phyloP scores from a whole-genome alignment of 1,140 invertebrate species.

The Melitaea cinxia region DNA sequence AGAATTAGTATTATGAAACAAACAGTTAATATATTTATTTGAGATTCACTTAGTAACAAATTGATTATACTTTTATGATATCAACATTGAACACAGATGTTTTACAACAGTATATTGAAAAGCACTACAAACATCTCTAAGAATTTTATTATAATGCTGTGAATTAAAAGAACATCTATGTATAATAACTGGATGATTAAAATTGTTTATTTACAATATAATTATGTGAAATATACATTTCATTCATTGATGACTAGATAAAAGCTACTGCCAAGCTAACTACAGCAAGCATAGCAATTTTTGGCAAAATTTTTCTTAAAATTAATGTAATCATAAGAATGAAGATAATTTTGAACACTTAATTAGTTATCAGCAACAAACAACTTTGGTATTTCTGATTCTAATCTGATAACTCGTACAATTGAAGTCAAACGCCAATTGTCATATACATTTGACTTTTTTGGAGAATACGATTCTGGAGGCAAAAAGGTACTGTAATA shows the following conservation, averaged over 20 bases:
- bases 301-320: slow-evolving; percentile 37
- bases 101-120: slow-evolving; percentile 5
- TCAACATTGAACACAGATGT: slow-evolving; percentile 35
- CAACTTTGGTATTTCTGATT: slow-evolving; percentile 86
- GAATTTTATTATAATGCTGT: slow-evolving; percentile 2
- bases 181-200: slow-evolving; percentile 7
- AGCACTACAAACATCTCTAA: slow-evolving; percentile 6
- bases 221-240: slow-evolving; percentile 4
- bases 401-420: slow-evolving; percentile 85
- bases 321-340: background rate
- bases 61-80: slow-evolving; percentile 21
- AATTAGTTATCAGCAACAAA: slow-evolving; percentile 75
- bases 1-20: slow-evolving; percentile 10
- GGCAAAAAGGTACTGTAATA: slow-evolving; percentile 85
- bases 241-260: slow-evolving; percentile 44
- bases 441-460: slow-evolving; percentile 71
- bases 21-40: slow-evolving; percentile 18
- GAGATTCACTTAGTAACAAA: slow-evolving; percentile 17
- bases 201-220: slow-evolving; percentile 14
- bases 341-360: slow-evolving; percentile 12
- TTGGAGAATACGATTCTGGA: slow-evolving; percentile 70
- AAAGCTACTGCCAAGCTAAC: slow-evolving; percentile 43
- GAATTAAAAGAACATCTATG: background rate
- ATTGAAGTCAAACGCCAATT: slow-evolving; percentile 84
- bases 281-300: slow-evolving; percentile 50